Evolutionary conservation across 1,140 invertebrate species (phyloP).

Genomic region (Drosophila pseudoananassae): DNA sequence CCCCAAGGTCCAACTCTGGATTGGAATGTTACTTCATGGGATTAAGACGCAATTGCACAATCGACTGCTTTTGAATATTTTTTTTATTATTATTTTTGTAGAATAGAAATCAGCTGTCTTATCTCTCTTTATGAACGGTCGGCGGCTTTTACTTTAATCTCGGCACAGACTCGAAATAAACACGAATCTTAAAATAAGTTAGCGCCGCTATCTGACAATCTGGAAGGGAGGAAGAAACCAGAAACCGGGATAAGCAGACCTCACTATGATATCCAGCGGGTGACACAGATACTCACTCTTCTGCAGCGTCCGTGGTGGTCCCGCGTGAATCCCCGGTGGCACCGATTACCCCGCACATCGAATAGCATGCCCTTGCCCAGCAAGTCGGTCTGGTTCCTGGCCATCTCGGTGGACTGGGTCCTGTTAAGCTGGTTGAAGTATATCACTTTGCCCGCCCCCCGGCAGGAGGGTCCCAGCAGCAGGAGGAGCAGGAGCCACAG

Average conservation of each 20-base stretch:
- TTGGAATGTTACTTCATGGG: background rate
- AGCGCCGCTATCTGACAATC: slow-evolving; percentile 38
- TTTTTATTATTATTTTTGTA: background rate
- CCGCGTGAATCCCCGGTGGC: slow-evolving; percentile 49
- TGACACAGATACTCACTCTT: slow-evolving; percentile 60
- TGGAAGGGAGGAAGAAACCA: slow-evolving; percentile 4
- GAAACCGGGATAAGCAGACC: background rate
- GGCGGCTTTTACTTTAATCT: slow-evolving; percentile 24
- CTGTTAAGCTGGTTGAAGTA: slow-evolving; percentile 48
- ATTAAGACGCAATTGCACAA: slow-evolving; percentile 1
- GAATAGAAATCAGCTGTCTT: background rate
- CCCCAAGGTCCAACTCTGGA: background rate
- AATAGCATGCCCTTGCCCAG: slow-evolving; percentile 65
- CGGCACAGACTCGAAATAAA: slow-evolving; percentile 19
- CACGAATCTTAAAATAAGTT: slow-evolving; percentile 26
- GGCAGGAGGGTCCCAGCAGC: slow-evolving; percentile 1
- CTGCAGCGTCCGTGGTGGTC: slow-evolving; percentile 72
- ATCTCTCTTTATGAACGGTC: background rate
- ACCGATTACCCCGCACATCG: slow-evolving; percentile 25
- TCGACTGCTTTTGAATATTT: background rate
- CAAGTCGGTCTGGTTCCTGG: background rate
- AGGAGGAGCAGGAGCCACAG: slow-evolving; percentile 2
- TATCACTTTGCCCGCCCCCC: slow-evolving; percentile 49
- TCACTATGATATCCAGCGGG: no score
- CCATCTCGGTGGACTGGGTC: slow-evolving; percentile 5